Conservation (phyloP, 2,113 vertebrate genomes). For the Pagrus major region DNA sequence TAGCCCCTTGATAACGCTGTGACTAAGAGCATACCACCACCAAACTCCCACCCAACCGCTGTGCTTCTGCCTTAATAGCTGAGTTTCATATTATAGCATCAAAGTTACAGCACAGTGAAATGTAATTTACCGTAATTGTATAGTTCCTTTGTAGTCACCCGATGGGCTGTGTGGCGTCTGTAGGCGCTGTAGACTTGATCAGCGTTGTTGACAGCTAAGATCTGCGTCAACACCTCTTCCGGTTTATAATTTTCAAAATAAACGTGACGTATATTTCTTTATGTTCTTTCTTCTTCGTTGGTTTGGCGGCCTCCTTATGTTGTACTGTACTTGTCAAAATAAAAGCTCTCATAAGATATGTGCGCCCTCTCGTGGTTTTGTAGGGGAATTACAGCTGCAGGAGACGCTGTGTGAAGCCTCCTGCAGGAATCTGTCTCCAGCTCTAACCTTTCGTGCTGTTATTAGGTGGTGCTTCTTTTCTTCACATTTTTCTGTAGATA, state of each 20-base stretch:
- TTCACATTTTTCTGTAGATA: too few relatives aligned
- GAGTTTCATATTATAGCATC: accelerated
- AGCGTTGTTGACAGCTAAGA: constrained; percentile 29
- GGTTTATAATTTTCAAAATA: constrained; percentile 54
- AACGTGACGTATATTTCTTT: too few relatives aligned
- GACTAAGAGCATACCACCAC: accelerated
- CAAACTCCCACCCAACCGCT: neutral
- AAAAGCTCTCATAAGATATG: neutral
- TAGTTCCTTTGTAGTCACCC: neutral
- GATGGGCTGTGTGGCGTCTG: constrained; percentile 7
- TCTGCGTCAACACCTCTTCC: constrained; percentile 60
- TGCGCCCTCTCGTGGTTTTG: neutral
- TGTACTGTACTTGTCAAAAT: constrained; percentile 5
- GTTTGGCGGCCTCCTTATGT: neutral
- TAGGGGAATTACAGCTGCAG: neutral
- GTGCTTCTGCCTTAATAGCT: accelerated
- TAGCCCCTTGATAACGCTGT: constrained; percentile 5
- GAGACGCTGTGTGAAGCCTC: neutral
- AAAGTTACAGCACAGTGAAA: accelerated
- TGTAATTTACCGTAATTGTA: constrained; percentile 40
- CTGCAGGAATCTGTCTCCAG: neutral
- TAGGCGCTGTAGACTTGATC: neutral
- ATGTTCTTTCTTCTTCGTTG: too few relatives aligned
- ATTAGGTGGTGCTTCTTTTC: neutral
- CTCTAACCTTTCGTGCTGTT: neutral